Base-by-base conservation (phyloP, 1,140 invertebrate genomes). In the Drosophila triauraria region DNA sequence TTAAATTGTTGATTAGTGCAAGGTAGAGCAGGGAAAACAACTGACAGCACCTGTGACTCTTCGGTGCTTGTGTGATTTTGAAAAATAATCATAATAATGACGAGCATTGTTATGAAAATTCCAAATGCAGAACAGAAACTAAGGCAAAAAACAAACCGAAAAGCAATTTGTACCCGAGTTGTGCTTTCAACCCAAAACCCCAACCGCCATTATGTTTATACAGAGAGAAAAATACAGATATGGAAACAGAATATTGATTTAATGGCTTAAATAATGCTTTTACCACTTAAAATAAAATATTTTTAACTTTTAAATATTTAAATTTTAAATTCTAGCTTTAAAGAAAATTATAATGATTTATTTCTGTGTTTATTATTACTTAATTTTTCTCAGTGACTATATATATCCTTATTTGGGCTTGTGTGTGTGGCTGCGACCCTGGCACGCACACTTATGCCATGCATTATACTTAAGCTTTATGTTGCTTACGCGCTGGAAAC, bases 71-170 rank as follows among this genome's bases (percentile, higher is more conserved):
- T 74, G 54, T 83, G 44, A 84, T 79, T 90, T 90, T 90, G 85
- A 90, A 90, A 90, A 91, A 90, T 90, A 90, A 90, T 90, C 86
- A 82, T 90, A 67, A 79, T 90, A 90, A 90, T 90, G 85, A 90
- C 78, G 71, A 58, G 68, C 54, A 90, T 82, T 85, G 78, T 90
- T 90, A 84, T 85, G 85, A 68, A 82, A 85, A 90, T 90, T 76
- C 63, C 53, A 60, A 78, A 75, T 72, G 46, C 69, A 70, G 48
- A 78, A 69, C 75, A 58, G 47, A 82, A 78, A 88, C 77, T 70
- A 84, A 65, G 77, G 59, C 51, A 58, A 63, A 54, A 65, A 67
- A 60, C 68, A 75, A 69, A 64, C 75, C 64, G 58, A 88, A 84
- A 81, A 81, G 84, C 74, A 81, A 90, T 84, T 90, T 81, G 67